Percentiles rank a stretch among this genome's conserved stretches.
Conservation (phyloP, 2,888 invertebrate species). For the Amphipoea lucens region DNA sequence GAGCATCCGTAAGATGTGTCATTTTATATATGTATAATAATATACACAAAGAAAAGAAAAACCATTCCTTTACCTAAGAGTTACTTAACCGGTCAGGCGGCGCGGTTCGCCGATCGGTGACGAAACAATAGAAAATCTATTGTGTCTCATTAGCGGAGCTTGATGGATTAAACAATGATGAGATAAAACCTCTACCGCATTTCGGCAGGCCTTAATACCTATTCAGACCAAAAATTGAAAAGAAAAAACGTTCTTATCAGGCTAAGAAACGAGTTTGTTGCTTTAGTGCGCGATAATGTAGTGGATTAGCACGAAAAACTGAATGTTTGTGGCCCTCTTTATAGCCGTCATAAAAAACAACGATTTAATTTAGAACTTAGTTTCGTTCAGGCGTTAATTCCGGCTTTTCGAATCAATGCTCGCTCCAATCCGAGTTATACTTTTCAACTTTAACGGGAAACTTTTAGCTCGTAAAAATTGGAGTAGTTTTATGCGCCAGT, state of each 20-base stretch:
- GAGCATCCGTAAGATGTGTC: too few relatives aligned
- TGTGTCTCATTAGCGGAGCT: too few relatives aligned
- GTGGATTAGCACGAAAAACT: constrained; percentile 42
- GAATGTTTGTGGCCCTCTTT: constrained; percentile 47
- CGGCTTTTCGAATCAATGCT: constrained; percentile 54
- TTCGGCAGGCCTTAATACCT: constrained; percentile 39
- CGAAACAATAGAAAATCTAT: too few relatives aligned
- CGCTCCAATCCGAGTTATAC: constrained; percentile 44
- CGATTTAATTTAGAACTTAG: constrained; percentile 49
- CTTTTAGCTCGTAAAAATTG: constrained; percentile 57
- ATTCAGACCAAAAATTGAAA: constrained; percentile 24
- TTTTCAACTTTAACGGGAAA: constrained; percentile 52
- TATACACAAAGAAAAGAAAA: constrained; percentile 16
- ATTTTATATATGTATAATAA: too few relatives aligned
- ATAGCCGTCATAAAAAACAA: constrained; percentile 45
- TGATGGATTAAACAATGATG: constrained; percentile 15
- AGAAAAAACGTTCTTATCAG: constrained; percentile 28
- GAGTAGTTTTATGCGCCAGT: constrained; percentile 56
- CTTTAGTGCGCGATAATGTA: constrained; percentile 48
- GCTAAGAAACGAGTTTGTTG: constrained; percentile 38
- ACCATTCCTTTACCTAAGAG: constrained; percentile 3
- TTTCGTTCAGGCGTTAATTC: constrained; percentile 54
- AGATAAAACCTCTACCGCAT: constrained; percentile 44
- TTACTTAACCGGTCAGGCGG: neutral
- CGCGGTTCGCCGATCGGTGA: too few relatives aligned